phyloP scores from a whole-genome alignment of 2,797 vertebrate species.

The Nyctalus aviator region DNA sequence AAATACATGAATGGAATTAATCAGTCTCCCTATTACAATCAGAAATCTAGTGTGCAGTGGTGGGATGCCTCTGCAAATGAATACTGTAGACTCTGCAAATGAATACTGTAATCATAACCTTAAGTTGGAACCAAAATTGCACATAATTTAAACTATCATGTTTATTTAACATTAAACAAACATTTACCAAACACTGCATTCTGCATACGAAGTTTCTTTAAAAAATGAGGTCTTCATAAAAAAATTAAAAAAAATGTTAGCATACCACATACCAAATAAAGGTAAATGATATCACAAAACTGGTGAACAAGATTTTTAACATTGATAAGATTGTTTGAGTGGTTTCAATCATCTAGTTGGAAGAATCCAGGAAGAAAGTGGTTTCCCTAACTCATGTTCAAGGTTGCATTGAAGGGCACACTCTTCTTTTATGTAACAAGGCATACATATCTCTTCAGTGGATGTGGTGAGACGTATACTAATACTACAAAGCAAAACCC shows the following conservation, averaged over 20 bases:
- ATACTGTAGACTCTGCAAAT: neutral
- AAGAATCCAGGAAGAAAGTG: neutral
- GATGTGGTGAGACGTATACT: neutral
- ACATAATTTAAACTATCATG: slow-evolving; percentile 48
- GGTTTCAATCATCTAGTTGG: neutral
- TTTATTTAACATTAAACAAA: slow-evolving; percentile 51
- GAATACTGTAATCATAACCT: slow-evolving; percentile 18
- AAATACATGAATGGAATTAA: neutral
- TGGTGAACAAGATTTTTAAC: neutral
- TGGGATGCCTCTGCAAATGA: neutral
- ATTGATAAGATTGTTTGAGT: neutral
- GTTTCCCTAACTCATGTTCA: neutral
- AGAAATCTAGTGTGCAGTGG: slow-evolving; percentile 25
- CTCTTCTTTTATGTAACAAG: neutral
- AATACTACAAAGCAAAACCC: neutral
- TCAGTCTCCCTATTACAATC: neutral
- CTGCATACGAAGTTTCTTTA: neutral
- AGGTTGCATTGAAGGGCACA: neutral
- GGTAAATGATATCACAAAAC: neutral
- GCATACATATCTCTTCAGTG: neutral
- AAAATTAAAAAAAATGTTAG: neutral
- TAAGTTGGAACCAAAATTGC: slow-evolving; percentile 24
- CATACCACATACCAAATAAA: neutral
- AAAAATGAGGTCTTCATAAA: neutral
- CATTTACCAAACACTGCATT: neutral